Base-by-base conservation (phyloP, 2,797 vertebrate species). In the Lutjanus argentimaculatus region DNA sequence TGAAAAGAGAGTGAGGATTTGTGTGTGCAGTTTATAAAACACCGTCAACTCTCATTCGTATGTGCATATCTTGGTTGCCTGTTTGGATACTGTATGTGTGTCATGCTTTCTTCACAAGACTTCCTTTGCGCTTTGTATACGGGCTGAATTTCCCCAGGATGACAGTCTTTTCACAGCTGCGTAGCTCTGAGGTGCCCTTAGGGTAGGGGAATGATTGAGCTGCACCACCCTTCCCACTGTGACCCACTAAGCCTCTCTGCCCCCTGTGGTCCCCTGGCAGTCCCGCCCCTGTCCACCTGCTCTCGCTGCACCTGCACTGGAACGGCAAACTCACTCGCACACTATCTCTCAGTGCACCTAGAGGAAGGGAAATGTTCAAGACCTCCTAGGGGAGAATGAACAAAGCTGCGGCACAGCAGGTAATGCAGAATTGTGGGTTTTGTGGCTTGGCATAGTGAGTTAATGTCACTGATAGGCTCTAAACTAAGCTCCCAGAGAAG, bases 181-280 rank as follows among this genome's bases (percentile, higher is more conserved):
- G 6, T 76, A 73, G 85, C 84, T 87, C 72, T 2, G 67, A 90
- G 80, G 75, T 82, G 56, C 79, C 91, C 82, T 91, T 22, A 82
- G 89, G 90, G 83, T 84, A 80, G 72, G 43, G 25, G 67, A 59
- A 85, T 89, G 93, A 94, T 92, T 93, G 93, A 92, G 89, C 80
- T 78, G 79, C 75, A 85, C 87, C 87, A 88, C 85, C 88, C 87
- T 91, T 80, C 76, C 71, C 79, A 89, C 80, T 77, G 79, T 84
- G 87, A 91, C 91, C 87, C 85, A 79, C 84, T 78, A 88, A 89
- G 83, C 80, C 89, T 82, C 65, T 64, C 43, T 86, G 77, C 78
- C 80, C 86, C 80, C 52, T n/a, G 48, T 16, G 72, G 77, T 92
- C 86, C 79, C 77, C 57, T 58, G 81, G 78, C 80, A 67, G 80